phyloP scores from a whole-genome alignment of 2,113 vertebrate genomes.

The Tyto alba region DNA sequence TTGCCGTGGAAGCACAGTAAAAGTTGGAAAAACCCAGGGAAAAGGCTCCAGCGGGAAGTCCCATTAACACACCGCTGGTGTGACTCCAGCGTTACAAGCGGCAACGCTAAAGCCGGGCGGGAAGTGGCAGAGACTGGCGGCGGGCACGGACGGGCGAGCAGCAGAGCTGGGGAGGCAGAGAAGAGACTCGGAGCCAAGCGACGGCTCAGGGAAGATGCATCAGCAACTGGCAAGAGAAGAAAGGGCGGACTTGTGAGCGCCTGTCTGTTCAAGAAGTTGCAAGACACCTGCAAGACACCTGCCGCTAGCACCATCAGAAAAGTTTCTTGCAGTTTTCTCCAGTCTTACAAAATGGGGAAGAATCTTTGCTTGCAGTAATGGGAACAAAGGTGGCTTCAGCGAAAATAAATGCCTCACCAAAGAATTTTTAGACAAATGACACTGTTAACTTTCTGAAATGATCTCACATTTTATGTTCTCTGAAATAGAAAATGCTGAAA shows the following conservation, averaged over 20 bases:
- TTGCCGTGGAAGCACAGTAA: neutral
- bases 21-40: neutral
- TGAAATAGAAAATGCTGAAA: neutral
- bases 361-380: neutral
- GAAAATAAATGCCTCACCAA: neutral
- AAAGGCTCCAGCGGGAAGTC: neutral
- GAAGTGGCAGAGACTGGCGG: neutral
- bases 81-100: neutral
- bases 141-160: neutral
- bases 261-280: neutral
- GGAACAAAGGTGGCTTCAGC: neutral
- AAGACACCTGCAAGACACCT: neutral
- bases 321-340: neutral
- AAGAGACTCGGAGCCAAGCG: neutral
- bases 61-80: neutral
- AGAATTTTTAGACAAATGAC: neutral
- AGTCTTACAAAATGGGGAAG: neutral
- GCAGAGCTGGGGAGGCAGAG: neutral
- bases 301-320: neutral
- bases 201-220: neutral
- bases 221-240: neutral
- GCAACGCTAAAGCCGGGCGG: neutral
- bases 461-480: neutral
- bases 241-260: neutral
- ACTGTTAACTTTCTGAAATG: neutral